Conservation (phyloP, 2,113 vertebrate species). For the Acinonyx jubatus region DNA sequence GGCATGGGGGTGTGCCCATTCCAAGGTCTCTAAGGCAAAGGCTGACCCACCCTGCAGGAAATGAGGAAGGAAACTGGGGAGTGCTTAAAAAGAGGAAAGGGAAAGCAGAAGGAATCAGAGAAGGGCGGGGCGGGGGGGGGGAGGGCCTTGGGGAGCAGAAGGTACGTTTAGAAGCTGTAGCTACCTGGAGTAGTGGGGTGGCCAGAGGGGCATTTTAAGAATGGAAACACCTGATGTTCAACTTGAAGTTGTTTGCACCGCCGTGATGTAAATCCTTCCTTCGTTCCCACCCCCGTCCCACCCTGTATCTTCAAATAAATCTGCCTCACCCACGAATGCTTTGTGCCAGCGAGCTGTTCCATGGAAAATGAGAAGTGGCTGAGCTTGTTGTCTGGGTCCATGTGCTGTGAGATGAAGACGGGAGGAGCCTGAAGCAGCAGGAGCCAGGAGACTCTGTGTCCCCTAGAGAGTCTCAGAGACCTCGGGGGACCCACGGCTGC, state of each 20-base stretch:
- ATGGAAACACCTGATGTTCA: neutral
- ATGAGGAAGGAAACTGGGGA: neutral
- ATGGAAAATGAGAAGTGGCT: constrained; percentile 19
- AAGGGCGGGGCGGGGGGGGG: neutral
- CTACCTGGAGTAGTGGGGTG: neutral
- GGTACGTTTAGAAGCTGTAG: neutral
- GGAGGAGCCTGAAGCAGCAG: neutral
- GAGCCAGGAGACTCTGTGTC: neutral
- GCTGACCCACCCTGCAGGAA: neutral
- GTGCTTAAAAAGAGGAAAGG: neutral
- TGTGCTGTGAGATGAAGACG: neutral
- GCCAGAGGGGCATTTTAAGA: neutral
- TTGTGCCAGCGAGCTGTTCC: neutral
- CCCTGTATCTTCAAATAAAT: constrained; percentile 22
- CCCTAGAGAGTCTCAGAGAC: neutral
- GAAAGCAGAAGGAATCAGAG: neutral
- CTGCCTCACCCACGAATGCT: constrained; percentile 3
- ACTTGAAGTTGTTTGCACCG: neutral
- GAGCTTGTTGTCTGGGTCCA: neutral
- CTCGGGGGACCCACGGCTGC: neutral
- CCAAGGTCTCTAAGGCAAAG: neutral
- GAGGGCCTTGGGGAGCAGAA: neutral
- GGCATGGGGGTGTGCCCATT: neutral
- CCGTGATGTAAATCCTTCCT: neutral
- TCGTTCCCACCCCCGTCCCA: neutral